Evolutionary conservation across 2,113 vertebrate species (phyloP), one percentile per base, ranked within the genome.

Genomic region (Corythoichthys intestinalis): DNA sequence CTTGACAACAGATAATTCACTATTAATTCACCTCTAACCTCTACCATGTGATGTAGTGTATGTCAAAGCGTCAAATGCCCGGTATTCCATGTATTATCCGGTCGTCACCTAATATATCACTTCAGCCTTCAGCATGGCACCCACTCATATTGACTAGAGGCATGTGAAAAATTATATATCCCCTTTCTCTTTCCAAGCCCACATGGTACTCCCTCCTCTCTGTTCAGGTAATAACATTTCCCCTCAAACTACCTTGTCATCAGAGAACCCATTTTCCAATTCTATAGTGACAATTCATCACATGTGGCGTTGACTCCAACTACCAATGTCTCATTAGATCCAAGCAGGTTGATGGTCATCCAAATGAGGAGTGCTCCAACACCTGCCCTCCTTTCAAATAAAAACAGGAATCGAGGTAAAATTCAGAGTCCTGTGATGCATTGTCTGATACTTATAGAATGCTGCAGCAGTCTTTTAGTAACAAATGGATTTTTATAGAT

Each of bases 311-410:
- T 68, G 38, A 72, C 70, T 76, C 74, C 50, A 62, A 65, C 66
- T 35, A 15, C 60, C 76, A 74, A 79, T 76, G 77, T 78, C 60
- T 82, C 80, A 88, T 88, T 86, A 88, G 73, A 74, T 71, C 50
- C 69, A 50, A 59, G 70, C 77, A 76, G 75, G 85, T 88, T 71
- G 77, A 89, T 87, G 78, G 78, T 83, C 82, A 85, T 85, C 86
- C 87, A 85, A 89, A 85, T 82, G 81, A 84, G 82, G 74, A 75
- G 47, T 65, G 67, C 49, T 77, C 74, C n/a, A 28, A 35, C 61
- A 8, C 67, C n/a, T 0, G 8, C 46, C 46, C 8, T 47, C 46
- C 15, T 56, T 17, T 56, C 20, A n/a, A 13, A 17, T 59, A 4
- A 59, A 59, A 59, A 37, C 34, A 10, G 60, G 15, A 9, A 15